Evolutionary conservation across 2,797 vertebrate genomes (phyloP).

Genomic region (Crypturellus tataupa): DNA sequence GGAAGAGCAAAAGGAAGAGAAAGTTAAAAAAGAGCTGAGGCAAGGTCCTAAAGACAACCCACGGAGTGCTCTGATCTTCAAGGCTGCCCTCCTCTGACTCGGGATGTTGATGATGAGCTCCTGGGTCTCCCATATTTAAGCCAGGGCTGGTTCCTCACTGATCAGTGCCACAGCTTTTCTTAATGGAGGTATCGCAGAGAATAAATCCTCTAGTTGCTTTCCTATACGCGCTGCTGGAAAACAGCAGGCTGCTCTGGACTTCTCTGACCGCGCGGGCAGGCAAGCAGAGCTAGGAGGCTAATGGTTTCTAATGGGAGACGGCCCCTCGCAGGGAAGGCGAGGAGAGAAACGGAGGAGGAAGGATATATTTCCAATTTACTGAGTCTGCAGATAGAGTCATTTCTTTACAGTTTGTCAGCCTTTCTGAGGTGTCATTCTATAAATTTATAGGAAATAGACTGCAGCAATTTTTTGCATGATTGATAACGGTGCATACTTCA

Average conservation of each 20-base stretch:
- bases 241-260: background rate
- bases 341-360: background rate
- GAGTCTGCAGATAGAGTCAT: background rate
- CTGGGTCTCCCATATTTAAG: background rate
- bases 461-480: slow-evolving; percentile 26
- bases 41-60: background rate
- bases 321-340: background rate
- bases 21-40: background rate
- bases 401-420: background rate
- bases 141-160: background rate
- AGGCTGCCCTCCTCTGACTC: background rate
- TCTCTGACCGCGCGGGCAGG: background rate
- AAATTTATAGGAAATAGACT: slow-evolving; percentile 5
- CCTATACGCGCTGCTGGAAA: background rate
- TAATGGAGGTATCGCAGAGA: background rate
- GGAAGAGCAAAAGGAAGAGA: background rate
- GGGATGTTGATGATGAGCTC: background rate
- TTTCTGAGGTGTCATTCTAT: slow-evolving; percentile 16
- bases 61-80: background rate
- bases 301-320: background rate
- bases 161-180: background rate
- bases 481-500: background rate
- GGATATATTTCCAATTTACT: background rate
- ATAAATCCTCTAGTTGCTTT: background rate
- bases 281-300: background rate